These are phyloP conservation scores for Drosophila falleni DNA, from an alignment of 2,888 invertebrate species.

Conservation along the genomic window DNA sequence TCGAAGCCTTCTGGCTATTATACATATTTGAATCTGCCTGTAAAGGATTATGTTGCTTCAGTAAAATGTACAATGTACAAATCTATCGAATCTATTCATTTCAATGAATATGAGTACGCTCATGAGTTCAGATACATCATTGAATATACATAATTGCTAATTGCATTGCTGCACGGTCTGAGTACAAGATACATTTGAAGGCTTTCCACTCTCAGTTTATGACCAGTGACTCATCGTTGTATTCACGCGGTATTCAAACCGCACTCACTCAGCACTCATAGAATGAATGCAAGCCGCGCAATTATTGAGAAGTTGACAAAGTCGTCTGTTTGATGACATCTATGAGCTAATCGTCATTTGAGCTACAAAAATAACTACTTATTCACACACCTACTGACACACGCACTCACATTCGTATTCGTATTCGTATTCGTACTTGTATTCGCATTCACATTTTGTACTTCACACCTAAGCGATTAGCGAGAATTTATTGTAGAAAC, in stretches of 20 bases:
- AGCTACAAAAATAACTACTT: conserved; percentile 1
- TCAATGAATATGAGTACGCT: not conserved
- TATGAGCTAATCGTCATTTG: conserved; percentile 13
- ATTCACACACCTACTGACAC: conserved; percentile 1
- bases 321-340: conserved; percentile 21
- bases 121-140: not conserved
- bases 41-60: not conserved
- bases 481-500: conserved; percentile 24
- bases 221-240: not conserved
- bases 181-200: conserved; percentile 2
- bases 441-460: conserved; percentile 12
- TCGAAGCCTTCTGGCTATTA: not conserved
- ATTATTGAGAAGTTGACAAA: conserved; percentile 21
- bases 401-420: not conserved
- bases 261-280: conserved; percentile 4
- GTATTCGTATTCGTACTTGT: not conserved
- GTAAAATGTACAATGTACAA: not conserved
- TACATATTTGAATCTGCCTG: not conserved
- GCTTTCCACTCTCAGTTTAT: not conserved
- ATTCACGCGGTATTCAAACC: not conserved
- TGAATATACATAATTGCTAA: not conserved
- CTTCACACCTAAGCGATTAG: conserved; percentile 41
- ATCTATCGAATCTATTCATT: conserved; percentile 2
- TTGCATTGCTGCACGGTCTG: not conserved
- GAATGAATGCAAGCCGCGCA: conserved; percentile 21